Base-by-base conservation (phyloP, 2,888 invertebrate species). In the Drosophila anceps region DNA sequence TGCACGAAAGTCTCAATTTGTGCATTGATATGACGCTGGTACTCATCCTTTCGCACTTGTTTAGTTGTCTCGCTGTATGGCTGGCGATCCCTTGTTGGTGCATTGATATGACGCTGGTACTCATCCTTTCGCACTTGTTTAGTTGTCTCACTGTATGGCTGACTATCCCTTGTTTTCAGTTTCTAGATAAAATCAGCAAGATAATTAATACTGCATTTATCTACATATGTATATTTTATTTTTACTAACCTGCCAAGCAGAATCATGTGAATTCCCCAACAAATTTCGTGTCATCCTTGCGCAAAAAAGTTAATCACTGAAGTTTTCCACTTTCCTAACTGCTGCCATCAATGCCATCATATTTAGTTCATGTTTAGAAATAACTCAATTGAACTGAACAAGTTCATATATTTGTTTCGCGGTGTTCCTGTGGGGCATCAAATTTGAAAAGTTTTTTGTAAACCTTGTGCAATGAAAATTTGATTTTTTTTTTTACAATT, bases 1-100 rank as follows among this genome's bases (percentile, higher is more conserved):
- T 29, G 50, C 18, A 79, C 68, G 0, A 78, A 31, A 1, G 35
- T 18, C 10, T 76, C 61, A 2, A 69, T 63, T 50, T 69, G 33
- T 7, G 4, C 8, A 7, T 43, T 20, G 20, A 43, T 20, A 12
- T 5, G 18, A 33, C 18, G 12, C 15, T 33, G 43, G 33, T 4
- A 3, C 20, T 29, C 13, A 44, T 8, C 5, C n/a, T 4, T 20
- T 8, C 0, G n/a, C 54, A 48, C 15, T 31, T 18, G 33, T 2
- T n/a, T n/a, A n/a, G n/a, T n/a, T 41, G 37, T 29, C 4, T 48
- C 27, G 0, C n/a, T 12, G 31, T 53, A 60, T 5, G 65, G 55
- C 1, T 58, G 43, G 9, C 65, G 57, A 3, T 57, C 39, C 0
- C 6, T 37, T 1, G n/a, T n/a, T n/a, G n/a, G 33, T 7, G 4